phyloP scores from a whole-genome alignment of 2,113 vertebrate species.

The Opisthocomus hoazin region DNA sequence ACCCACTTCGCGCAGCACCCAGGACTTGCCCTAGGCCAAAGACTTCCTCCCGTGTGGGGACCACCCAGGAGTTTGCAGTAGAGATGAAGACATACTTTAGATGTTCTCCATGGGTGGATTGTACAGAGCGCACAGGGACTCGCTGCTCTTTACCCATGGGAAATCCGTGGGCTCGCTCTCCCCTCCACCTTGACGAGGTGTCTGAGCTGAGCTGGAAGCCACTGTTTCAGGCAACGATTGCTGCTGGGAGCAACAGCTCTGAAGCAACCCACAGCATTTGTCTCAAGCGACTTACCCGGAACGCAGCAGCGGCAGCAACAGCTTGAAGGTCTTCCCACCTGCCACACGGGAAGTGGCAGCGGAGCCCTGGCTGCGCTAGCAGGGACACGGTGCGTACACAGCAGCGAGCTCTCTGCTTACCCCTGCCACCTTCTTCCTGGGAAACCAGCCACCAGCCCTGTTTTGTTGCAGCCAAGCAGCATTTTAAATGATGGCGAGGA shows the following conservation, averaged over 20 bases:
- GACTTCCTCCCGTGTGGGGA: not conserved
- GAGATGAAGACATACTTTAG: not conserved
- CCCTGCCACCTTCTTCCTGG: not conserved
- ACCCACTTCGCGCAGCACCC: fast-evolving
- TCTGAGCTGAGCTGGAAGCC: not conserved
- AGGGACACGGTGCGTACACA: fast-evolving
- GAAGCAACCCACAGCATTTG: not conserved
- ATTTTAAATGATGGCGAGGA: not conserved
- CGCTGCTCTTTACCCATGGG: not conserved
- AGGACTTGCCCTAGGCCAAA: not conserved
- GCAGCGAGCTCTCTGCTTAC: not conserved
- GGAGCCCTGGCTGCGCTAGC: fast-evolving
- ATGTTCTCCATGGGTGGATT: not conserved
- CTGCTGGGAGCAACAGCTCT: not conserved
- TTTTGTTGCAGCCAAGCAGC: not conserved
- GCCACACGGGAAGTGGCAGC: fast-evolving
- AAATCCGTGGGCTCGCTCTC: fast-evolving
- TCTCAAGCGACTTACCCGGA: not conserved
- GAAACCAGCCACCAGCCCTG: not conserved
- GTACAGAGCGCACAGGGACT: fast-evolving
- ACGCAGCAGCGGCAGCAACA: not conserved
- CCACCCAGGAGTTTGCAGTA: fast-evolving
- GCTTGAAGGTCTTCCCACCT: not conserved
- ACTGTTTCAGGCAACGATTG: not conserved
- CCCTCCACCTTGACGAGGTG: not conserved